A percentile compares a stretch with the other conserved stretches of the same genome.
Conservation (phyloP, 2,797 vertebrate genomes). For the Gymnopithys bicolor region DNA sequence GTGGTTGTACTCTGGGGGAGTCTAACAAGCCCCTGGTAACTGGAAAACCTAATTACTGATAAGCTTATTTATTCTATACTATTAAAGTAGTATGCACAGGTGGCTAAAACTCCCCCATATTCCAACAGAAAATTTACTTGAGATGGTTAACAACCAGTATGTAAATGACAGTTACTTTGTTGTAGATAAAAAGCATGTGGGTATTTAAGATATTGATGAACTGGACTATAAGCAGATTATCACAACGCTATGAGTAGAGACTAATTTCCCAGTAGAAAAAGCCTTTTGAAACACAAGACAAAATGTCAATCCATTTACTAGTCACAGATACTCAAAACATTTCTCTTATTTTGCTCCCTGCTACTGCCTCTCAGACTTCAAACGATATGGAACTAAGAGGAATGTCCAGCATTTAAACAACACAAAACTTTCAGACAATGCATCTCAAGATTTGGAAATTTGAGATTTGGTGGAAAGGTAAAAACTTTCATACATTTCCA, state of each 20-base stretch:
- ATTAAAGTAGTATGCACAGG: background rate
- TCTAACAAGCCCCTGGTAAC: background rate
- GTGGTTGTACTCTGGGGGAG: background rate
- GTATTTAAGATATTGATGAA: slow-evolving; percentile 60
- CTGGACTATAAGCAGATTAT: slow-evolving; percentile 56
- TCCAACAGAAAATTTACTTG: background rate
- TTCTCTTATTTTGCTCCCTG: background rate
- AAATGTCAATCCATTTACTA: slow-evolving; percentile 41
- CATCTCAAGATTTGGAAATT: background rate
- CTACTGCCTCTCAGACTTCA: background rate
- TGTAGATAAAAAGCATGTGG: background rate
- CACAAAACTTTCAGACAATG: background rate
- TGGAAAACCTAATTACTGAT: background rate
- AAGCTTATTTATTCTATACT: background rate
- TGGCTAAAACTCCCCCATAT: background rate
- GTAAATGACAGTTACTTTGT: slow-evolving; percentile 21
- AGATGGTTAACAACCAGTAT: background rate
- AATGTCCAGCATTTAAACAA: background rate
- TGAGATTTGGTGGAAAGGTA: background rate
- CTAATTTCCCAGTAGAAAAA: slow-evolving; percentile 57
- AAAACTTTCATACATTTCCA: background rate
- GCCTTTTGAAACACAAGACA: slow-evolving; percentile 53
- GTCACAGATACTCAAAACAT: background rate
- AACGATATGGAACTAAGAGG: background rate
- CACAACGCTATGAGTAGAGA: background rate